Evolutionary conservation across 2,888 invertebrate species (phyloP).

Genomic region (Xylota sylvarum): DNA sequence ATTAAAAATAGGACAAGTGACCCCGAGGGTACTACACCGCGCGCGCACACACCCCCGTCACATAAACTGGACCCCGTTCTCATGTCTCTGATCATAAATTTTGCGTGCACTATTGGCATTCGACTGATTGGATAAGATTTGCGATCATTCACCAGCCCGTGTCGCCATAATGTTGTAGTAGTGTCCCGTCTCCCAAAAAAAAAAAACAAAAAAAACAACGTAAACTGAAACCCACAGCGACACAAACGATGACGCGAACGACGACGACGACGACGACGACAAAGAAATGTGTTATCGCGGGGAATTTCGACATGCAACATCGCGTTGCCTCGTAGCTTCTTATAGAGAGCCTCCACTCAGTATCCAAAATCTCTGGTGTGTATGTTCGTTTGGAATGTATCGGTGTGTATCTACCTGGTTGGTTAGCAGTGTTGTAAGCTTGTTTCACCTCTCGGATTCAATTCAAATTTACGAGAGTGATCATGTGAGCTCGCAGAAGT

Average conservation of each 20-base stretch:
- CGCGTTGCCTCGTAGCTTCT: constrained; percentile 67
- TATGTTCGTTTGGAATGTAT: constrained; percentile 2
- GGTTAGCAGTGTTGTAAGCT: constrained; percentile 65
- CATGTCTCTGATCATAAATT: constrained; percentile 68
- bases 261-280: constrained; percentile 54
- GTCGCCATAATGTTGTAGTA: constrained; percentile 33
- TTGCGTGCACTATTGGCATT: constrained; percentile 77
- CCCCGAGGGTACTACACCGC: constrained; percentile 38
- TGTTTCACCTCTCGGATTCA: constrained; percentile 74
- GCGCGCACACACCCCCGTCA: not conserved
- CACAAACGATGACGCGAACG: constrained; percentile 30
- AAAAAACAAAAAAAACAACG: constrained; percentile 6
- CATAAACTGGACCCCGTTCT: not conserved
- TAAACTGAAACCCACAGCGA: constrained; percentile 67
- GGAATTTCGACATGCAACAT: constrained; percentile 77
- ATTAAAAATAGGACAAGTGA: constrained; percentile 76
- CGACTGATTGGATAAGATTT: constrained; percentile 77
- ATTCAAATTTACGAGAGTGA: constrained; percentile 77
- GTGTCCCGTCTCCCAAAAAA: constrained; percentile 7
- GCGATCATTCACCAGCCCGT: constrained; percentile 61
- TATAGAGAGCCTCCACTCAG: constrained; percentile 31
- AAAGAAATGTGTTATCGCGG: constrained; percentile 75
- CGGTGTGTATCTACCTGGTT: constrained; percentile 26
- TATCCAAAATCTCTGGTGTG: constrained; percentile 45
- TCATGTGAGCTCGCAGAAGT: constrained; percentile 76